Evolutionary conservation across 2,888 invertebrate species (phyloP), one percentile per base, ranked within the genome.

Genomic region (Ichneumon xanthorius): DNA sequence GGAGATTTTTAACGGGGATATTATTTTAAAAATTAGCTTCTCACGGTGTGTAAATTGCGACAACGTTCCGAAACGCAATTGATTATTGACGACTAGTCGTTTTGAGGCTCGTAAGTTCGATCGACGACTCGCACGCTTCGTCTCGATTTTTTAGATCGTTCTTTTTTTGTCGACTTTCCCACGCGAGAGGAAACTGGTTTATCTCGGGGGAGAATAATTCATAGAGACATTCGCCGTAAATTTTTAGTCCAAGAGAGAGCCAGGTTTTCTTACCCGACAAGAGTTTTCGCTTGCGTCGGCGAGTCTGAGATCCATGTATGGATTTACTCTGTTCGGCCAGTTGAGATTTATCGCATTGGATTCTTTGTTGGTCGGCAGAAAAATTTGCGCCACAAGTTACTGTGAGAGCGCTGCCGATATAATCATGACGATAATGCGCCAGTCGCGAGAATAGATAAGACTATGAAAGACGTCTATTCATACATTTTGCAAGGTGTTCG

Each of bases 111-210:
- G 61, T 26, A 30, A 5, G 9, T 5, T 61, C n/a, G n/a, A n/a
- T n/a, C n/a, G n/a, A n/a, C n/a, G n/a, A n/a, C n/a, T n/a, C n/a
- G n/a, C n/a, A n/a, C n/a, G n/a, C n/a, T n/a, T n/a, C 11, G 7
- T 37, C 9, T 7, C 37, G 37, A 37, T 37, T 9, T 55, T n/a
- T n/a, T n/a, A n/a, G n/a, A n/a, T n/a, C n/a, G n/a, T n/a, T n/a
- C n/a, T n/a, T n/a, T n/a, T n/a, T n/a, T n/a, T n/a, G n/a, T n/a
- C n/a, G n/a, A n/a, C n/a, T n/a, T 77, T 82, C 72, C 72, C 72
- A 83, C 80, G 53, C 75, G 50, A 50, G 11, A 53, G 37, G 26
- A 80, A 87, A 85, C 82, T 61, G 70, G 85, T 87, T 83, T 68
- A 33, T 72, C 53, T 33, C 26, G 22, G 30, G 22, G 48, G 48